Conservation (phyloP, 2,113 vertebrate genomes). For the Thunnus maccoyii region DNA sequence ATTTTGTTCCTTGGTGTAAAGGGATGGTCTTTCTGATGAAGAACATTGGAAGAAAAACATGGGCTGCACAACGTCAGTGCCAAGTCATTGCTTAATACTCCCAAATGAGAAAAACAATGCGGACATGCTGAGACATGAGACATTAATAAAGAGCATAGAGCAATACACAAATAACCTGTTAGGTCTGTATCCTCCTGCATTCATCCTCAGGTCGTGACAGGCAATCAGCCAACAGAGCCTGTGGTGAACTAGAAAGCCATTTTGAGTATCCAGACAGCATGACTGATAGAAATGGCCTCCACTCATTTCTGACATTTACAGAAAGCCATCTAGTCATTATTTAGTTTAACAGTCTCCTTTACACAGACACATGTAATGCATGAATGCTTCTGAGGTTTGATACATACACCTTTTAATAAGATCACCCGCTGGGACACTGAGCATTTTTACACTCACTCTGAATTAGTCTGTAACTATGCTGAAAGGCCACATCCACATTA, state of each 20-base stretch:
- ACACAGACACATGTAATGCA: not conserved
- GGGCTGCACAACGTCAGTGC: conserved; percentile 1
- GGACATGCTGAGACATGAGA: conserved; percentile 55
- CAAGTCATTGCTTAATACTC: conserved; percentile 62
- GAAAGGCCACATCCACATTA: conserved; percentile 13
- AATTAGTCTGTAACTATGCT: not conserved
- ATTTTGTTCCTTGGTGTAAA: conserved; percentile 47
- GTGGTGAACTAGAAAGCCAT: conserved; percentile 37
- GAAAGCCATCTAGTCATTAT: not conserved
- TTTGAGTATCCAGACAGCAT: conserved; percentile 43
- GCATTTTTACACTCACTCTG: not conserved
- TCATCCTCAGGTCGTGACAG: conserved; percentile 46
- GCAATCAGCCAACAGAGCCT: conserved; percentile 45
- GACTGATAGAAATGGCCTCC: conserved; percentile 36
- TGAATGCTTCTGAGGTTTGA: not conserved
- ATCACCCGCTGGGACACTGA: conserved; percentile 8
- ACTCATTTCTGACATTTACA: not conserved
- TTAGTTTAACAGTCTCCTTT: not conserved
- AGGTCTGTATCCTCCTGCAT: conserved; percentile 48
- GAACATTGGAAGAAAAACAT: conserved; percentile 19
- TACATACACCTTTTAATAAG: not conserved
- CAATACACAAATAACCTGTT: conserved; percentile 75
- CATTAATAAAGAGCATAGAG: conserved; percentile 1
- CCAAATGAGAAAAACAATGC: conserved; percentile 65
- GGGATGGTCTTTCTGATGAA: conserved; percentile 51